Conservation (phyloP, 1,140 invertebrate species). For the Panonychus citri region DNA sequence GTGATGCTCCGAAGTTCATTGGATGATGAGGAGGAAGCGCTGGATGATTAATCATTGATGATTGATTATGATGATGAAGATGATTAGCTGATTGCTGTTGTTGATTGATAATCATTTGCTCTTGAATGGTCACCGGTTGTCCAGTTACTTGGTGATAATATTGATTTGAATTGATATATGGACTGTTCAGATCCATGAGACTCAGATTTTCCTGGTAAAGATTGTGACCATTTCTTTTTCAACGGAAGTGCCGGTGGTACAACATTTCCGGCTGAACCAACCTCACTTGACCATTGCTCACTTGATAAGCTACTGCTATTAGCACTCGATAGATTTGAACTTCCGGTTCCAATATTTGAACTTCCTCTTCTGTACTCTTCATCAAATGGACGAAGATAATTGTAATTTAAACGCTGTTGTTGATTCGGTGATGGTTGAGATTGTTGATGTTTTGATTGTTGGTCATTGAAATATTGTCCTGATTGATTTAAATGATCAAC, state of each 20-base stretch:
- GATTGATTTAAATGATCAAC: background rate
- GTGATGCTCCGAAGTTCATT: background rate
- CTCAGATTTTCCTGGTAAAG: background rate
- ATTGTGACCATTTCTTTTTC: background rate
- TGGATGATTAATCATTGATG: too few relatives aligned
- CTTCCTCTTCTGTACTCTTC: too few relatives aligned
- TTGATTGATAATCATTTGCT: too few relatives aligned
- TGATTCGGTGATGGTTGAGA: too few relatives aligned
- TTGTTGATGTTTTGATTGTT: too few relatives aligned
- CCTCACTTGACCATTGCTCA: background rate
- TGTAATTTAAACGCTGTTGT: slow-evolving; percentile 1
- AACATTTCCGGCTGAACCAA: background rate
- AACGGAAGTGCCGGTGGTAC: background rate
- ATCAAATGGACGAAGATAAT: too few relatives aligned
- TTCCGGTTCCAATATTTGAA: background rate
- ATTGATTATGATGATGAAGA: too few relatives aligned
- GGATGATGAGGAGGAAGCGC: background rate
- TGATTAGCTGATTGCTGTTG: too few relatives aligned
- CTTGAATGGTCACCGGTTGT: too few relatives aligned
- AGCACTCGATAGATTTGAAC: background rate
- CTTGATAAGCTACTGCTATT: background rate
- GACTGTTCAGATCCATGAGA: background rate
- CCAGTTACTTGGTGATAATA: background rate
- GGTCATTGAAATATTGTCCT: background rate
- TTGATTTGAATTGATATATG: background rate